Conservation (phyloP, 2,797 vertebrate species). For the Smutsia temminckii region DNA sequence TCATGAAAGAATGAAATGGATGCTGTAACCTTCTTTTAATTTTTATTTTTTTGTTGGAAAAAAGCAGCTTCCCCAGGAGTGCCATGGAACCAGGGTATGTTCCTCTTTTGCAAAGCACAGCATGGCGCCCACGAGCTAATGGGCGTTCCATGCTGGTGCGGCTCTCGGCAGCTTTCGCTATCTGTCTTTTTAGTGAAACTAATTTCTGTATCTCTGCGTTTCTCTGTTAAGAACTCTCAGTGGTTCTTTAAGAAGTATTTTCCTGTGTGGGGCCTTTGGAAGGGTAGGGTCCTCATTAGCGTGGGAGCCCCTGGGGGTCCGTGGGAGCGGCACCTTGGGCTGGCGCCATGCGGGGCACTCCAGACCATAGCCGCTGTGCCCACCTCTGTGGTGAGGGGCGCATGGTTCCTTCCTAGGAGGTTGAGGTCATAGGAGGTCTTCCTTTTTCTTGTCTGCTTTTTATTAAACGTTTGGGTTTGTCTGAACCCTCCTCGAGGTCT, state of each 20-base stretch:
- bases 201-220: background rate
- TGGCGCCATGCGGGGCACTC: too few relatives aligned
- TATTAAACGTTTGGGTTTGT: background rate
- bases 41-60: background rate
- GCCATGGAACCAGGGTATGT: constrained; percentile 12
- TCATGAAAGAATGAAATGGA: background rate
- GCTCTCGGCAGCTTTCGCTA: constrained; percentile 4
- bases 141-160: constrained; percentile 42
- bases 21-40: background rate
- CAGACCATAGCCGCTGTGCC: too few relatives aligned
- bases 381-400: too few relatives aligned
- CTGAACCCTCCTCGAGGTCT: background rate
- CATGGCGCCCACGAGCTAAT: constrained; percentile 61
- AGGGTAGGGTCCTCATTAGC: too few relatives aligned
- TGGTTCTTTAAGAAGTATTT: too few relatives aligned
- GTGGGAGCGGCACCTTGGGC: too few relatives aligned
- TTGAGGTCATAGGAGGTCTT: too few relatives aligned
- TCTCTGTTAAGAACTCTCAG: background rate
- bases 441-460: too few relatives aligned
- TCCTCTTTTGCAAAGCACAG: constrained; percentile 65
- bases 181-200: constrained; percentile 28
- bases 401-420: too few relatives aligned
- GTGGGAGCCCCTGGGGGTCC: too few relatives aligned
- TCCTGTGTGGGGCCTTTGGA: background rate
- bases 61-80: rapidly evolving